Conservation (phyloP, 2,797 vertebrate genomes). For the Rallus crepitans region DNA sequence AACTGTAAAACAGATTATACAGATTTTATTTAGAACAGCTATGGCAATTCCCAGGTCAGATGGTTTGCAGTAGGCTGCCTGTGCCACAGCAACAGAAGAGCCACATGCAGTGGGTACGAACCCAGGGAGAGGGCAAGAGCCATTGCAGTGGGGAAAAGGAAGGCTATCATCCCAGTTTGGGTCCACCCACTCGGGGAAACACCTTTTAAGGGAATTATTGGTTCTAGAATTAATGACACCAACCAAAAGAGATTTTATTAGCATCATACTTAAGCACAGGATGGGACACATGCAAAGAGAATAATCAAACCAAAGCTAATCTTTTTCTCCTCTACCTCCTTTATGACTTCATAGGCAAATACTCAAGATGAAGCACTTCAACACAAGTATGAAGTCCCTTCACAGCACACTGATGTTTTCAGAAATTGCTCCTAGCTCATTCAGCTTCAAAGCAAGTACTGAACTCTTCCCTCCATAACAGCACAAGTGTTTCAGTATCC, state of each 20-base stretch:
- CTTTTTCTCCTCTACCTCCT: neutral
- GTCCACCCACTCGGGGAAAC: neutral
- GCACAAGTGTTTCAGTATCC: neutral
- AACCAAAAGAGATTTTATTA: neutral
- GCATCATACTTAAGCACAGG: neutral
- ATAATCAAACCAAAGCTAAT: neutral
- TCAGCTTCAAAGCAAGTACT: neutral
- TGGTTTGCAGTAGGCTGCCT: neutral
- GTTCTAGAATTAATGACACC: neutral
- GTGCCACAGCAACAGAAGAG: fast-evolving
- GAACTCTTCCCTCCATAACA: neutral
- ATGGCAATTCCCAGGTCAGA: neutral
- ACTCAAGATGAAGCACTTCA: neutral
- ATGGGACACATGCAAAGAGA: neutral
- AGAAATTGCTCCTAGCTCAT: neutral
- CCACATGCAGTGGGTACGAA: fast-evolving
- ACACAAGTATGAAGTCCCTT: neutral
- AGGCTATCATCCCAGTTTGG: neutral
- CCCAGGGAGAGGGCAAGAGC: neutral
- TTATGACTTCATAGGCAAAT: neutral
- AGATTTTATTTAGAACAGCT: neutral
- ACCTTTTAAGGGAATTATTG: neutral
- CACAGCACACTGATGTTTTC: neutral
- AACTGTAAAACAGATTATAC: neutral
- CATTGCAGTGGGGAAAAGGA: neutral